Evolutionary conservation across 1,140 invertebrate species (phyloP).

Genomic region (Drosophila littoralis): DNA sequence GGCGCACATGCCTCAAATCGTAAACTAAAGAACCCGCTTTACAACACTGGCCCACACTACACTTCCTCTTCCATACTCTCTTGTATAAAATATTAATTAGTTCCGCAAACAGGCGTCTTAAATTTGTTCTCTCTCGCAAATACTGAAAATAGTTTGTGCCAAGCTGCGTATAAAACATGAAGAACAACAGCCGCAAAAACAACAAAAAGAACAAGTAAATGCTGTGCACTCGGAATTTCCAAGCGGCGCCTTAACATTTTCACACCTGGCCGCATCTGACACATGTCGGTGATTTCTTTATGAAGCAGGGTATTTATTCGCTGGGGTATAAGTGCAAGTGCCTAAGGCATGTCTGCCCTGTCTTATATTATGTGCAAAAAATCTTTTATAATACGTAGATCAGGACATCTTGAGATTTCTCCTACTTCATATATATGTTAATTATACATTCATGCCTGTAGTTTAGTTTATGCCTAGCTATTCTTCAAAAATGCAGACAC

Average conservation of each 20-base stretch:
- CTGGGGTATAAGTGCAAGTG: neutral
- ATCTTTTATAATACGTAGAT: no score
- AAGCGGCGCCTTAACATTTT: constrained; percentile 19
- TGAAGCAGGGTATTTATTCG: neutral
- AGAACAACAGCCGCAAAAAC: neutral
- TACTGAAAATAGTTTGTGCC: constrained; percentile 29
- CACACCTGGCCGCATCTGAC: constrained; percentile 21
- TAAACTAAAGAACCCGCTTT: constrained; percentile 11
- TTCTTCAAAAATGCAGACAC: neutral
- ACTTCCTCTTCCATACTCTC: neutral
- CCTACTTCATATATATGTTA: no score
- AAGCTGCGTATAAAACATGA: neutral
- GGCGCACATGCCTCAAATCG: neutral
- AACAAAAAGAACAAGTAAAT: neutral
- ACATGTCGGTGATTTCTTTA: constrained; percentile 21
- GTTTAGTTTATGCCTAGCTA: neutral
- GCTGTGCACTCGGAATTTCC: constrained; percentile 6
- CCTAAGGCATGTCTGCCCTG: neutral
- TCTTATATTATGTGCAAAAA: no score
- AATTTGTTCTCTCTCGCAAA: constrained; percentile 17
- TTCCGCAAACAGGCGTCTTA: constrained; percentile 35
- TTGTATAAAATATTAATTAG: constrained; percentile 52
- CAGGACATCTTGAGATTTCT: no score
- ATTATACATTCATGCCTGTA: no score
- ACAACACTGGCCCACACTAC: neutral